Percentiles rank a stretch among this genome's conserved stretches.
Evolutionary conservation across 2,797 vertebrate genomes (phyloP).

Genomic region (Arrhamphus sclerolepis): DNA sequence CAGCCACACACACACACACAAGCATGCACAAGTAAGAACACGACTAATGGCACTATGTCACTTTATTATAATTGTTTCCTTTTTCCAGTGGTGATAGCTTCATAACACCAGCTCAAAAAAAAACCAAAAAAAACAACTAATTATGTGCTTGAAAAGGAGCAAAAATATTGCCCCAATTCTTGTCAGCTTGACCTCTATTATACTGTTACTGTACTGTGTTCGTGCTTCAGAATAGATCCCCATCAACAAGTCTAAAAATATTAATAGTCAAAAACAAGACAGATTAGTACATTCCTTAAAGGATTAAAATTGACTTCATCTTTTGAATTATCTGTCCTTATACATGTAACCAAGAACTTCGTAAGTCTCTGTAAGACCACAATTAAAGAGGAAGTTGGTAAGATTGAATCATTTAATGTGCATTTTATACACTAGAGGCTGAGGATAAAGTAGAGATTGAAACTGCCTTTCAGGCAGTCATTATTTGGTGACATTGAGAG

Average conservation of each 20-base stretch:
- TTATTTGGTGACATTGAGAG: constrained; percentile 42
- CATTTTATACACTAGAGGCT: constrained; percentile 48
- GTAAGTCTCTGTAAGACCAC: constrained; percentile 20
- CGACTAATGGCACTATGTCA: constrained; percentile 46
- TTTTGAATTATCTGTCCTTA: constrained; percentile 44
- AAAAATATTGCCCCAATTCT: not conserved
- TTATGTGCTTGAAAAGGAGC: not conserved
- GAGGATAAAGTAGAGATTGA: constrained; percentile 51
- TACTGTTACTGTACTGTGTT: not conserved
- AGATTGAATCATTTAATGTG: constrained; percentile 40
- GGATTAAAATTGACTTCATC: constrained; percentile 32
- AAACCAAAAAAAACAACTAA: not conserved
- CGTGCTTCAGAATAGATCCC: not conserved
- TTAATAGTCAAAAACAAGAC: constrained; percentile 9
- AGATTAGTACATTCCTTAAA: constrained; percentile 16
- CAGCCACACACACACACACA: constrained; percentile 38
- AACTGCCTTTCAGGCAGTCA: constrained; percentile 53
- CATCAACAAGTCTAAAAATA: constrained; percentile 1
- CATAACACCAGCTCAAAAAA: constrained; percentile 8
- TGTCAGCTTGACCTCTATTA: not conserved
- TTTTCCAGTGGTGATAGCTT: constrained; percentile 29
- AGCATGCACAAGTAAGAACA: constrained; percentile 38
- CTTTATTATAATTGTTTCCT: constrained; percentile 34
- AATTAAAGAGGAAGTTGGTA: constrained; percentile 29
- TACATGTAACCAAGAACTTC: constrained; percentile 28